Evolutionary conservation across 2,888 invertebrate species (phyloP), one percentile per base, ranked within the genome.

Genomic region (Patella ulyssiponensis): DNA sequence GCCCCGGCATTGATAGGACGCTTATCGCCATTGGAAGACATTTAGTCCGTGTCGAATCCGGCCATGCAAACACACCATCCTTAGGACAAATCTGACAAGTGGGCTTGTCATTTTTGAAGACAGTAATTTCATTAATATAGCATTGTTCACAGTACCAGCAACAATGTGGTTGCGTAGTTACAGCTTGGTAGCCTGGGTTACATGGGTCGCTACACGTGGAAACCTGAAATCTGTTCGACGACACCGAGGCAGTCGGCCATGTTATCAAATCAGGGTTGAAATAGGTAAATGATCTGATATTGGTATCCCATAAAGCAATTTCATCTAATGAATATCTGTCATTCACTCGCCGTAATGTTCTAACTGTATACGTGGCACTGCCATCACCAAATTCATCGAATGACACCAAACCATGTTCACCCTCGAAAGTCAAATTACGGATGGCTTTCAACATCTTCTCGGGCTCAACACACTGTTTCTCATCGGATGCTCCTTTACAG

Each of bases 71-170:
- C 52, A 76, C 76, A 15, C 58, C 51, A 1, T 20, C 23, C 11
- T 33, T 56, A 7, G 75, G 74, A 70, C 86, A 86, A 5, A 56
- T 54, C 51, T 76, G 23, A 58, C 86, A 86, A 20, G 72, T 64
- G 14, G 77, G 56, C 17, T 75, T 73, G n/a, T 71, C 74, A 15
- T 70, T 73, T 5, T 33, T n/a, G 17, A 81, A n/a, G 4, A 80
- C 77, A 2, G 81, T 81, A 12, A 69, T 71, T 77, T 85, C 85
- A 71, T 86, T 83, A 51, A 77, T 77, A 5, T 77, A 76, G 77
- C 87, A 87, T n/a, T 71, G 20, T 14, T 80, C 71, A 76, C 87
- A 87, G 23, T 81, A 78, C 86, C 85, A 87, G 79, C 87, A 87
- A 76, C 87, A 87, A 51, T 74, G 73, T 9, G 79, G 79, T 70